Evolutionary conservation across 2,113 vertebrate genomes (phyloP).

Genomic region (Ailurus styani): DNA sequence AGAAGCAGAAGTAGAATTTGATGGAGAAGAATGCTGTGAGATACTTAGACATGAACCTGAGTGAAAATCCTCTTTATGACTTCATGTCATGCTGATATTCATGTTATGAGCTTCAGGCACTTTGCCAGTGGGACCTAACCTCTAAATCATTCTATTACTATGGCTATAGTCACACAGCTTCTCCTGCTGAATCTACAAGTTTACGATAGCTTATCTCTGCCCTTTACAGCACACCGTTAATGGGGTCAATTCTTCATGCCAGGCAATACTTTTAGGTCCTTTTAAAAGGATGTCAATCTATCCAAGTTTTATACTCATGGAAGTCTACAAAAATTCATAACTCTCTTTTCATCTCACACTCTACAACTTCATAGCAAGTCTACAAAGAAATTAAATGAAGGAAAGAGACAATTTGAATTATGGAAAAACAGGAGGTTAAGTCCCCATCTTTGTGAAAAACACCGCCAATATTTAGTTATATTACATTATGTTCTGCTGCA

Average conservation of each 20-base stretch:
- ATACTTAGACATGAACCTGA: neutral
- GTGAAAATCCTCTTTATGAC: neutral
- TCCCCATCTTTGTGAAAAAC: neutral
- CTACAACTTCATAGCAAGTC: neutral
- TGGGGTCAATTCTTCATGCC: constrained; percentile 40
- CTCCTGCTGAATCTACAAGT: neutral
- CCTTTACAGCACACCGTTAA: constrained; percentile 38
- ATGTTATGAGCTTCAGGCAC: neutral
- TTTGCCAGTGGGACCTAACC: neutral
- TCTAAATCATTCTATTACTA: constrained; percentile 40
- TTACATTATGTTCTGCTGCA: neutral
- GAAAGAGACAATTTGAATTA: neutral
- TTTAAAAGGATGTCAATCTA: constrained; percentile 32
- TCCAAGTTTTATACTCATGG: neutral
- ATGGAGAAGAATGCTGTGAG: neutral
- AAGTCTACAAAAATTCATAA: constrained; percentile 23
- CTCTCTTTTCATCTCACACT: neutral
- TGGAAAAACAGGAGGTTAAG: neutral
- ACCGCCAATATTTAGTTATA: neutral
- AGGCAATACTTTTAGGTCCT: constrained; percentile 30
- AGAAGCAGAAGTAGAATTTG: neutral
- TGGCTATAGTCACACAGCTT: neutral
- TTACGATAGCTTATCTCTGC: constrained; percentile 43
- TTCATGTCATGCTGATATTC: neutral
- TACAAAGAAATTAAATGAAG: constrained; percentile 13